Evolutionary conservation across 2,888 invertebrate species (phyloP).

Genomic region (Cryptus armator): DNA sequence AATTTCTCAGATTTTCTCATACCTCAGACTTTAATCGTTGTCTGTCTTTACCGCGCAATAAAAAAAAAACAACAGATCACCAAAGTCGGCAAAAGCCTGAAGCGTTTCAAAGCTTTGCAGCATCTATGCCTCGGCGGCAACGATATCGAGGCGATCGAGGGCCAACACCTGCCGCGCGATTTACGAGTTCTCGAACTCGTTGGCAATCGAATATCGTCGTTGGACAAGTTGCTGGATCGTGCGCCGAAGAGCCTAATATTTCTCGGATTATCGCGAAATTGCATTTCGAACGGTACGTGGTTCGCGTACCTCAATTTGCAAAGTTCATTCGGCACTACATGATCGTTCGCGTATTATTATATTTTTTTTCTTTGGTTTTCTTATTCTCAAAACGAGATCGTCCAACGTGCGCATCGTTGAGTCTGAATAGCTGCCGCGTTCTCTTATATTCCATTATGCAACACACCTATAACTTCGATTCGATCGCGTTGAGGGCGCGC

Average conservation of each 20-base stretch:
- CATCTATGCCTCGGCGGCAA: slow-evolving; percentile 63
- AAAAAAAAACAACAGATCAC: slow-evolving; percentile 54
- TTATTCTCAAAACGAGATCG: slow-evolving; percentile 17
- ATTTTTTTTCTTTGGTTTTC: background rate
- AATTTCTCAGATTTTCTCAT: too few species aligned
- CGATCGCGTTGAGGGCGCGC: slow-evolving; percentile 22
- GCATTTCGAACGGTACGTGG: slow-evolving; percentile 58
- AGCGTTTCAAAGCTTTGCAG: slow-evolving; percentile 53
- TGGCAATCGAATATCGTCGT: slow-evolving; percentile 64
- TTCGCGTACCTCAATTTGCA: background rate
- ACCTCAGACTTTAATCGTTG: background rate
- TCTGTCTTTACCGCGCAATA: background rate
- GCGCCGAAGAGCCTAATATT: slow-evolving; percentile 61
- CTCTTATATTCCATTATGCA: slow-evolving; percentile 4
- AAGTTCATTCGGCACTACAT: background rate
- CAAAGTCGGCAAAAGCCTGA: slow-evolving; percentile 54
- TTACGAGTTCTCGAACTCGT: slow-evolving; percentile 63
- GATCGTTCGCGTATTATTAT: background rate
- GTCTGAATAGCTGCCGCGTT: background rate
- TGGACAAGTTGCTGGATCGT: slow-evolving; percentile 51
- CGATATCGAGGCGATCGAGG: slow-evolving; percentile 62
- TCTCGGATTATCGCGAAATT: slow-evolving; percentile 63
- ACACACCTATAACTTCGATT: background rate
- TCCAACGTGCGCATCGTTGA: slow-evolving; percentile 24
- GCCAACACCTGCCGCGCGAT: slow-evolving; percentile 62